These are phyloP conservation scores for Clunio marinus DNA, from an alignment of 2,888 invertebrate species.

Conservation along the genomic window DNA sequence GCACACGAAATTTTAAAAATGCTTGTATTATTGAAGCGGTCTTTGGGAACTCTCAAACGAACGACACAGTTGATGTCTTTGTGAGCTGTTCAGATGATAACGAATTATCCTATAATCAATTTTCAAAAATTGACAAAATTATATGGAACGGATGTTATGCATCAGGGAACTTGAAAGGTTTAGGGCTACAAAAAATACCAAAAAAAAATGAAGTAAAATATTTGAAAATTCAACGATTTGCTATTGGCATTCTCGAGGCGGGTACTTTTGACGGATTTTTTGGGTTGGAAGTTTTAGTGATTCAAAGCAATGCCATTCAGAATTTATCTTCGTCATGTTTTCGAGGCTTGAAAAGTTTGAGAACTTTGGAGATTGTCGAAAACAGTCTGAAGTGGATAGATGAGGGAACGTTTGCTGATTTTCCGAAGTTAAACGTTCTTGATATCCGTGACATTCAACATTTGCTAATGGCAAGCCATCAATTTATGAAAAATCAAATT, in stretches of 20 bases:
- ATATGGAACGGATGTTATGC: conserved; percentile 21
- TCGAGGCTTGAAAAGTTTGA: not conserved
- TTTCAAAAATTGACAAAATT: conserved; percentile 15
- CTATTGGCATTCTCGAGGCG: not conserved
- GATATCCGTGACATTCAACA: not conserved
- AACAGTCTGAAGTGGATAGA: conserved; percentile 6
- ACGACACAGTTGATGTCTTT: conserved; percentile 16
- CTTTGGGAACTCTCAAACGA: conserved; percentile 13
- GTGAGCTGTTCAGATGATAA: conserved; percentile 3
- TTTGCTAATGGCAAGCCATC: conserved; percentile 24
- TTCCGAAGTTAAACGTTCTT: conserved; percentile 13
- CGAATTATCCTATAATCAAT: conserved; percentile 22
- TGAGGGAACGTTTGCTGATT: not conserved
- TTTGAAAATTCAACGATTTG: conserved; percentile 18
- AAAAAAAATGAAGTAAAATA: conserved; percentile 1
- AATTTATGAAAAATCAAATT: conserved; percentile 28
- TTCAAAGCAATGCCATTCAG: not conserved
- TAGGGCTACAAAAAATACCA: conserved; percentile 8
- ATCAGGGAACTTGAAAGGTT: not conserved
- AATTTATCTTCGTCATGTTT: conserved; percentile 14
- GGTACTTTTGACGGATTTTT: conserved; percentile 18
- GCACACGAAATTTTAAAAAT: conserved; percentile 2
- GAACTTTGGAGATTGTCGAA: not conserved
- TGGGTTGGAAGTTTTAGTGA: not conserved
- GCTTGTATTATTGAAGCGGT: conserved; percentile 26